phyloP scores from a whole-genome alignment of 1,140 invertebrate species.

The Pomacea maculata region DNA sequence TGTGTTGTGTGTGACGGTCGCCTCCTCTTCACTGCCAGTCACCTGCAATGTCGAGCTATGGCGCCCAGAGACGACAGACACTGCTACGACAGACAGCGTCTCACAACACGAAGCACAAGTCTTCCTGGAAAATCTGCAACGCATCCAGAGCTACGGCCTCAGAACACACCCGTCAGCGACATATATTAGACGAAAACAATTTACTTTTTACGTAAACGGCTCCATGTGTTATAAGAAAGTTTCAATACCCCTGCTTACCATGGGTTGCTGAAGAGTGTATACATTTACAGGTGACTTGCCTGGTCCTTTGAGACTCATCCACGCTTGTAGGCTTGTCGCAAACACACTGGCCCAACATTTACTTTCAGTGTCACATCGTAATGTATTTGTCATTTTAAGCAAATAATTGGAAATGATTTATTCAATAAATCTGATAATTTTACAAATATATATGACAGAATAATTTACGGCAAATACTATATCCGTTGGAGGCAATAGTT shows the following conservation, averaged over 20 bases:
- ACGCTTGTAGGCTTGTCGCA: constrained; percentile 1
- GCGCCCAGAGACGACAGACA: constrained; percentile 7
- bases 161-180: constrained; percentile 2
- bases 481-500: constrained; percentile 29
- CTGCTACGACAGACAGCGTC: constrained; percentile 6
- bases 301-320: too few species aligned
- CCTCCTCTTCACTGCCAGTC: neutral
- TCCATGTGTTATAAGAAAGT: neutral
- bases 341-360: neutral
- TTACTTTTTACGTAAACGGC: constrained; percentile 11
- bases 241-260: constrained; percentile 15
- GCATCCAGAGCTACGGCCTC: constrained; percentile 4
- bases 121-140: neutral
- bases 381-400: too few species aligned
- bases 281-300: constrained; percentile 19
- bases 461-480: constrained; percentile 37
- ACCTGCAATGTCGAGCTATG: constrained; percentile 6
- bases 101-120: neutral
- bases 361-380: too few species aligned
- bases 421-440: too few species aligned
- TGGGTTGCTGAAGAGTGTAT: neutral
- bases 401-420: too few species aligned
- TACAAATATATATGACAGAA: too few species aligned
- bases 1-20: constrained; percentile 29
- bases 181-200: neutral